Evolutionary conservation across 1,140 invertebrate species (phyloP).

Genomic region (Drosophila trapezifrons): DNA sequence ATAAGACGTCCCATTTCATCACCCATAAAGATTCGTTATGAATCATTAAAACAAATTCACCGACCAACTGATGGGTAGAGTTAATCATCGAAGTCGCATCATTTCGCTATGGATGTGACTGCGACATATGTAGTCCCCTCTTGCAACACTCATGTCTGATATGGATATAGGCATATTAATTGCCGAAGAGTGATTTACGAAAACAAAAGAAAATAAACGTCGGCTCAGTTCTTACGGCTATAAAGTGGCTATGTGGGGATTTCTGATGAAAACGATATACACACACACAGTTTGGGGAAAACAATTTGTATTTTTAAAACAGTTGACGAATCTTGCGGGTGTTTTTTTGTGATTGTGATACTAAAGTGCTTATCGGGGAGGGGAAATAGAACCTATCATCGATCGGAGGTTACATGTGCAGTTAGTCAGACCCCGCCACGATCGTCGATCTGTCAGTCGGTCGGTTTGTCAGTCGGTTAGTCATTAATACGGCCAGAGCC

Average conservation of each 20-base stretch:
- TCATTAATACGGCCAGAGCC: constrained; percentile 24
- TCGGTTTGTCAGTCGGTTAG: constrained; percentile 18
- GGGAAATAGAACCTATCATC: constrained; percentile 2
- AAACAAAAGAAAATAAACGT: constrained; percentile 28
- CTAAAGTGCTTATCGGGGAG: constrained; percentile 17
- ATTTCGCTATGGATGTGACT: constrained; percentile 5
- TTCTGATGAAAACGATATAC: constrained; percentile 25
- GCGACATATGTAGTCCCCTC: constrained; percentile 1
- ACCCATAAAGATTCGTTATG: neutral
- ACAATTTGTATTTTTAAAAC: constrained; percentile 34
- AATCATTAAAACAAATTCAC: constrained; percentile 13
- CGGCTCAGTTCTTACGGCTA: constrained; percentile 4
- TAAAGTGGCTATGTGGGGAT: neutral
- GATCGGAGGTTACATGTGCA: constrained; percentile 27
- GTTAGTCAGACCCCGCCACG: constrained; percentile 33
- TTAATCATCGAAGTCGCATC: constrained; percentile 15
- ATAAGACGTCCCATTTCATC: constrained; percentile 9
- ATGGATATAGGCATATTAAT: constrained; percentile 13
- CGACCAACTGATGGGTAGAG: neutral
- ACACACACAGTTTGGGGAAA: neutral
- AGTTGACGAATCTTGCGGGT: constrained; percentile 32
- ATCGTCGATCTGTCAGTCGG: constrained; percentile 24
- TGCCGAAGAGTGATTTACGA: neutral
- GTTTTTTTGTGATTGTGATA: constrained; percentile 7
- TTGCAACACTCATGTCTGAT: constrained; percentile 14